These are phyloP conservation scores for Drosophila lacteicornis DNA, from an alignment of 1,140 invertebrate genomes.

Conservation along the genomic window DNA sequence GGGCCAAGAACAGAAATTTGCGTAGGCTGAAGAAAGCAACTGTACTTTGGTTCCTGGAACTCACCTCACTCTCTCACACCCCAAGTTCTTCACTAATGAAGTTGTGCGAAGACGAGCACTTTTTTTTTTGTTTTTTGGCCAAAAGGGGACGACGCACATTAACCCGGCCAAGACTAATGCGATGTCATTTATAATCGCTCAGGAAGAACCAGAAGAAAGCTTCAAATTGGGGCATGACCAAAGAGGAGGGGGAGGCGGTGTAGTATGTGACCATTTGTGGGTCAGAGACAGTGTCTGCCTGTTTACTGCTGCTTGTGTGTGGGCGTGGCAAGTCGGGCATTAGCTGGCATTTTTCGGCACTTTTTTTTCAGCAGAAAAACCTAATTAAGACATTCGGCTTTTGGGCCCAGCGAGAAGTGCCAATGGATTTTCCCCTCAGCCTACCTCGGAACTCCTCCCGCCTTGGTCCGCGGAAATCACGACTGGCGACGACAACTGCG, in stretches of 20 bases:
- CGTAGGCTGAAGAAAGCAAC: slow-evolving; percentile 43
- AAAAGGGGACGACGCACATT: slow-evolving; percentile 71
- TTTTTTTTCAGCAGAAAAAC: slow-evolving; percentile 39
- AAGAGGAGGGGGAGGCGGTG: slow-evolving; percentile 4
- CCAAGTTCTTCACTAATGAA: slow-evolving; percentile 59
- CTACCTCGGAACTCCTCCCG: neutral
- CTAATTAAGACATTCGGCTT: slow-evolving; percentile 51
- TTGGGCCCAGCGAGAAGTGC: slow-evolving; percentile 15
- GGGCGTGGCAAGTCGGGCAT: slow-evolving; percentile 30
- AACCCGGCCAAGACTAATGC: slow-evolving; percentile 73
- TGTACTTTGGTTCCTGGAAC: slow-evolving; percentile 55
- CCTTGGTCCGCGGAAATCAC: slow-evolving; percentile 23
- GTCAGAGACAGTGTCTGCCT: slow-evolving; percentile 25
- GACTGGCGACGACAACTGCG: slow-evolving; percentile 52
- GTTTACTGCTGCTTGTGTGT: neutral
- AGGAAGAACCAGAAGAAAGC: slow-evolving; percentile 48
- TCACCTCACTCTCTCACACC: neutral
- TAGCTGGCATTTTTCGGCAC: slow-evolving; percentile 40
- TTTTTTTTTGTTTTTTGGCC: slow-evolving; percentile 13
- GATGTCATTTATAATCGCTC: slow-evolving; percentile 59
- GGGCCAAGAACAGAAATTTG: slow-evolving; percentile 8
- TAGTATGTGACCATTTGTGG: slow-evolving; percentile 26
- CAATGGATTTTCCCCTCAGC: slow-evolving; percentile 11
- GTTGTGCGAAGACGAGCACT: slow-evolving; percentile 28
- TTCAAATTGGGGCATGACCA: slow-evolving; percentile 45